Evolutionary conservation across 2,888 invertebrate genomes (phyloP).

Genomic region (Ornithoptera priamus): DNA sequence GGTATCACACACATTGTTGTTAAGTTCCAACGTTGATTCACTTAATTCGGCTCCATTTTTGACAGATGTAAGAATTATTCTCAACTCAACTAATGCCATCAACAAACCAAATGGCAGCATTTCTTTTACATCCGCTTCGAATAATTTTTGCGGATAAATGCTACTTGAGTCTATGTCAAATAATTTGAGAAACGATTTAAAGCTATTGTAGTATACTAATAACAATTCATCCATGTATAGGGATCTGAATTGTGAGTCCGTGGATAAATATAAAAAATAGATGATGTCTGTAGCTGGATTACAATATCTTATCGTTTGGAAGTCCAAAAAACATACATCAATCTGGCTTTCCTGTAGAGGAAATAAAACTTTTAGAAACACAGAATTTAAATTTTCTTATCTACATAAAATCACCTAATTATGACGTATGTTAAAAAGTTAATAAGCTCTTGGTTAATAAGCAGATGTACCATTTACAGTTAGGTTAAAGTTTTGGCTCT

Average conservation of each 20-base stretch:
- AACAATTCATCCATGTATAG: constrained; percentile 50
- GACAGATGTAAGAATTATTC: constrained; percentile 46
- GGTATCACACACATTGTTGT: constrained; percentile 37
- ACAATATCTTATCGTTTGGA: constrained; percentile 64
- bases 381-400: not conserved
- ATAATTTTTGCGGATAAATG: constrained; percentile 51
- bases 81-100: constrained; percentile 58
- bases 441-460: no score
- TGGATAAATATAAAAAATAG: constrained; percentile 60
- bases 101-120: constrained; percentile 55
- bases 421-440: no score
- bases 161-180: constrained; percentile 49
- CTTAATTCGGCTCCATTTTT: constrained; percentile 40
- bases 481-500: no score
- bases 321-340: constrained; percentile 63
- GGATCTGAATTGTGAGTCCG: constrained; percentile 59
- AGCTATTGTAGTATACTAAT: constrained; percentile 52
- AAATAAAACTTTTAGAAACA: not conserved
- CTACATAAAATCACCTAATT: not conserved
- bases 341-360: constrained; percentile 49
- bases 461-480: no score
- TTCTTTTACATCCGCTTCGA: constrained; percentile 51
- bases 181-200: constrained; percentile 48
- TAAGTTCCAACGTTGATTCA: constrained; percentile 28
- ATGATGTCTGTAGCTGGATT: constrained; percentile 62